Percentiles rank a stretch among this genome's conserved stretches.
These are phyloP conservation scores for Epinephelus malabaricus DNA, from an alignment of 2,797 vertebrate species.

Conservation along the genomic window DNA sequence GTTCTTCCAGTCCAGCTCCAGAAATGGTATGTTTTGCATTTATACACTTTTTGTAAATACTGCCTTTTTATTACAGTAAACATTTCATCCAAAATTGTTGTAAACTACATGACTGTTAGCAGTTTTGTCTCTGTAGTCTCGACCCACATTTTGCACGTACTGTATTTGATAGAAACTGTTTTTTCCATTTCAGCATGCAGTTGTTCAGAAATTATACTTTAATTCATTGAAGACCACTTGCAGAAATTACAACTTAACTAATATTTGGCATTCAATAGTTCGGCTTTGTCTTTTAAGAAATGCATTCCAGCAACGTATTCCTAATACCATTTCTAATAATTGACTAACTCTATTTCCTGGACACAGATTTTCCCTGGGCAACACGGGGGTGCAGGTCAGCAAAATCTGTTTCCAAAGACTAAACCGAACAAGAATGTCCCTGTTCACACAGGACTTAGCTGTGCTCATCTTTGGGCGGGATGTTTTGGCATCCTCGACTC, in stretches of 20 bases:
- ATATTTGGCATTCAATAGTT: too few species aligned
- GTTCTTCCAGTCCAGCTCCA: too few species aligned
- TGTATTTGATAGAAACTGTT: neutral
- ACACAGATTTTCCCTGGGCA: conserved; percentile 10
- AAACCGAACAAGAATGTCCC: neutral
- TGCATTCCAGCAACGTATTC: too few species aligned
- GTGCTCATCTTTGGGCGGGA: too few species aligned
- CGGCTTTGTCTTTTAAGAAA: too few species aligned
- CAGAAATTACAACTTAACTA: too few species aligned
- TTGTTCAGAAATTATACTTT: too few species aligned
- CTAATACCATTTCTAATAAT: neutral
- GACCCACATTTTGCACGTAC: conserved; percentile 14
- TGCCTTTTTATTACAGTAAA: conserved; percentile 12
- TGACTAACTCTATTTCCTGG: conserved; percentile 15
- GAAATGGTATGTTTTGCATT: conserved; percentile 8
- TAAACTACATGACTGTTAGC: neutral
- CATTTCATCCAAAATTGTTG: conserved; percentile 13
- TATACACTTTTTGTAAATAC: conserved; percentile 15
- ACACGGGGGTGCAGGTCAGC: too few species aligned
- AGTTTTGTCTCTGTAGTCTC: conserved; percentile 13
- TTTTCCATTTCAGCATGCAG: too few species aligned
- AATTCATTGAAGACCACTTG: too few species aligned
- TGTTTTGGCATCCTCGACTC: neutral
- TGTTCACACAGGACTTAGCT: too few species aligned
- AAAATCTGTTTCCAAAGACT: too few species aligned